Base-by-base conservation (phyloP, 2,888 invertebrate genomes). In the Parnassius orleans region DNA sequence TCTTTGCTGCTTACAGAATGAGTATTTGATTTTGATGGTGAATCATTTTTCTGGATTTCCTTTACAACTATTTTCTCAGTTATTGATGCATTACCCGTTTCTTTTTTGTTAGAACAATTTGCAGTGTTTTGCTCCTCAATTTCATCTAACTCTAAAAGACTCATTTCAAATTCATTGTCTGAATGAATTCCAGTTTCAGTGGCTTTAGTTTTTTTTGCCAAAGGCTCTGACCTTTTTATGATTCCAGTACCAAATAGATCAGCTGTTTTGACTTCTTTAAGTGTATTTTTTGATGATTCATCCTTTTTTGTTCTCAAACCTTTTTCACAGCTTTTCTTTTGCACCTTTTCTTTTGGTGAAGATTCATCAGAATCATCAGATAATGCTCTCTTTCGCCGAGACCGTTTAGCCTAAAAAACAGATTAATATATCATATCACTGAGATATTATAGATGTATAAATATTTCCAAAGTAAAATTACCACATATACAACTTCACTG, bases 121-220 rank as follows among this genome's bases (percentile, higher is more conserved):
- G 43, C 14, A 44, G n/a, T 11, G 60, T 70, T 68, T 54, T 69
- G 44, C 43, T 86, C 79, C 65, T 88, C 79, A 59, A 83, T 75
- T 69, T 92, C 93, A 84, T 96, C 95, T 64, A 96, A 80, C 76
- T 94, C 93, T 66, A 93, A 76, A 14, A 96, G 83, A 15, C 95
- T 95, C 71, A 93, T 92, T 73, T 94, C 94, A 83, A 97, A 96
- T 62, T 95, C 94, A 43, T 94, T 93, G 85, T 95, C 93, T 72
- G 93, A 92, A 77, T 95, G 95, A 70, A 94, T 92, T 42, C 93
- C 88, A n/a, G 81, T 78, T 75, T 91, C 90, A 42, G 89, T 90
- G 43, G 80, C 80, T 73, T 82, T 92, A 75, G 81, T 88, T 72
- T 68, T 77, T 80, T 84, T 92, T 76, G 84, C 87, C 79, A 80